phyloP scores from a whole-genome alignment of 2,113 vertebrate species.

The Gadus macrocephalus region DNA sequence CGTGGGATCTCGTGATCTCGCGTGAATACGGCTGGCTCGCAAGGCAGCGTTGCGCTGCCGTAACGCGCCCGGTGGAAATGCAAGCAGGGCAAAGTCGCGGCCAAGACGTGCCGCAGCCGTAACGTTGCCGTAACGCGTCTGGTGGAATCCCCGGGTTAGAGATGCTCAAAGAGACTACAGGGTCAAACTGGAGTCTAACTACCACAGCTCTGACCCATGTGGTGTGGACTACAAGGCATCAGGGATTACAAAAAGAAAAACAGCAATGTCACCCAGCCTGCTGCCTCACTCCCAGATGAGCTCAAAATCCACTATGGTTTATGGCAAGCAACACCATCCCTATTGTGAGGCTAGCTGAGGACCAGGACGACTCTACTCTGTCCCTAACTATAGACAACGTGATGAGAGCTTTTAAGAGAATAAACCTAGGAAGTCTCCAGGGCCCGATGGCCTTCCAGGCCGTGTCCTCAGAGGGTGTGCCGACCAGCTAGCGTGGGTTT shows the following conservation, averaged over 20 bases:
- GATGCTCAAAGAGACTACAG: not conserved
- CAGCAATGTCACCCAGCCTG: not conserved
- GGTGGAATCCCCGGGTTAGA: too few species aligned
- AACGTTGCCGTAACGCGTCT: too few species aligned
- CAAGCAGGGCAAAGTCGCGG: too few species aligned
- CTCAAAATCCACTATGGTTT: not conserved
- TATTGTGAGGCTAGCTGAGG: not conserved
- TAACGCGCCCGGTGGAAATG: too few species aligned
- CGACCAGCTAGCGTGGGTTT: not conserved
- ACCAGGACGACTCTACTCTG: not conserved
- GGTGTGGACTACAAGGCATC: not conserved
- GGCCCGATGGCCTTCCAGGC: not conserved
- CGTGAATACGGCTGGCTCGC: too few species aligned
- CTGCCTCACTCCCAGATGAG: not conserved
- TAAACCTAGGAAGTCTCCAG: not conserved
- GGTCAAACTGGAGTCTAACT: not conserved
- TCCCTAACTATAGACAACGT: not conserved
- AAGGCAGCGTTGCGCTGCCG: too few species aligned
- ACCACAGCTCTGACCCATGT: conserved; percentile 3
- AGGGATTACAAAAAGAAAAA: not conserved
- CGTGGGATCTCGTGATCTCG: too few species aligned
- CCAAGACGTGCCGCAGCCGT: too few species aligned
- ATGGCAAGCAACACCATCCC: not conserved
- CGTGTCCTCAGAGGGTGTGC: not conserved
- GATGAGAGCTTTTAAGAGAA: not conserved